phyloP scores from a whole-genome alignment of 2,888 invertebrate species.

The Drosophila mulleri region DNA sequence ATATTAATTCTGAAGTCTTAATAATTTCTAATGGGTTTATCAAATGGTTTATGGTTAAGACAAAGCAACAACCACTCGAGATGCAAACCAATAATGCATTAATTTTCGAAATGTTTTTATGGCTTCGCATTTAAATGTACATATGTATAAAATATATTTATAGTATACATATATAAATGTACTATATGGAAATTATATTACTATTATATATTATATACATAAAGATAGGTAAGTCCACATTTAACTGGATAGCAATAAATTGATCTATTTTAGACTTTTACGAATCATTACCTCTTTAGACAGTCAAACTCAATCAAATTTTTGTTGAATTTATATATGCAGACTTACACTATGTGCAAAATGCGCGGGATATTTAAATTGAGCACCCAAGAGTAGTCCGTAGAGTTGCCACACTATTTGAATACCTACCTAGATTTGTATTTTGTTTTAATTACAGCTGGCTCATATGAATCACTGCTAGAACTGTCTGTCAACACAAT shows the following conservation, averaged over 20 bases:
- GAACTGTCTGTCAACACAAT: too few relatives aligned
- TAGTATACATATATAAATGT: background rate
- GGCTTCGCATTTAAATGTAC: background rate
- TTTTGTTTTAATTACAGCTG: too few relatives aligned
- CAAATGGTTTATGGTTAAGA: slow-evolving; percentile 51
- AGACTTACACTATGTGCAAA: background rate
- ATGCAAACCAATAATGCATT: slow-evolving; percentile 29
- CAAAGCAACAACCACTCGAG: slow-evolving; percentile 26
- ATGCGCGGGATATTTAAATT: background rate
- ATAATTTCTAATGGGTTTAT: slow-evolving; percentile 76
- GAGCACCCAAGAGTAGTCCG: background rate
- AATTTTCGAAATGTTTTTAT: background rate
- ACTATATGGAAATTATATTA: too few relatives aligned
- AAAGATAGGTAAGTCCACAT: too few relatives aligned
- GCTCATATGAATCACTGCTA: too few relatives aligned
- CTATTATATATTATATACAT: too few relatives aligned
- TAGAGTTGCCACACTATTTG: background rate
- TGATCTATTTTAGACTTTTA: too few relatives aligned
- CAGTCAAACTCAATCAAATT: too few relatives aligned
- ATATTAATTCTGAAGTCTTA: slow-evolving; percentile 73
- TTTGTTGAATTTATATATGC: too few relatives aligned
- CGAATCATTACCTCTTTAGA: too few relatives aligned
- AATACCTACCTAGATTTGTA: background rate
- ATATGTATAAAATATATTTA: too few relatives aligned
- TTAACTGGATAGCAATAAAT: too few relatives aligned